Conservation (phyloP, 1,140 invertebrate species). For the Zeugodacus cucurbitae region DNA sequence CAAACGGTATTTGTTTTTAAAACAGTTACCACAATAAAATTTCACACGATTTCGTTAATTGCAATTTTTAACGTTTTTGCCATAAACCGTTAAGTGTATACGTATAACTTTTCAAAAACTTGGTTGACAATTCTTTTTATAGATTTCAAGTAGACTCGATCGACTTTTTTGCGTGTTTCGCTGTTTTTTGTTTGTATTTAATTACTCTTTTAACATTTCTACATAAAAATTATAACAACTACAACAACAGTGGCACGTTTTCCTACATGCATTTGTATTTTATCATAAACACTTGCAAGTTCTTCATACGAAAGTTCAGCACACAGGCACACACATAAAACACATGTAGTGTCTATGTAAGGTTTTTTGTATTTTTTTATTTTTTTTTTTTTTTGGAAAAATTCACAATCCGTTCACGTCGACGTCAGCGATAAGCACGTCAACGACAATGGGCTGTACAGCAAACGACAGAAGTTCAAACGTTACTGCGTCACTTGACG, state of each 20-base stretch:
- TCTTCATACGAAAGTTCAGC: not conserved
- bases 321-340: not conserved
- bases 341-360: too few species aligned
- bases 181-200: too few species aligned
- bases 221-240: not conserved
- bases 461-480: not conserved
- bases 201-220: not conserved
- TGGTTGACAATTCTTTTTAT: too few species aligned
- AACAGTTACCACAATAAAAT: not conserved
- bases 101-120: too few species aligned
- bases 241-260: not conserved
- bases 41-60: not conserved
- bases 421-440: not conserved
- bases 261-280: not conserved
- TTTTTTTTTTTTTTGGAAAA: not conserved
- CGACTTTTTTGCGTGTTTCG: too few species aligned
- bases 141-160: too few species aligned
- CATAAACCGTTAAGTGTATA: not conserved
- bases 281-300: not conserved
- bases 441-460: not conserved
- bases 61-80: not conserved
- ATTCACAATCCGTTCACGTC: not conserved
- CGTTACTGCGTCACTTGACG: slow-evolving; percentile 4
- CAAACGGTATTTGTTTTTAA: too few species aligned
- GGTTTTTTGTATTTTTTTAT: not conserved